Percentiles rank a stretch among this genome's conserved stretches.
phyloP scores from a whole-genome alignment of 1,140 invertebrate species.

The Bombus sibiricus region DNA sequence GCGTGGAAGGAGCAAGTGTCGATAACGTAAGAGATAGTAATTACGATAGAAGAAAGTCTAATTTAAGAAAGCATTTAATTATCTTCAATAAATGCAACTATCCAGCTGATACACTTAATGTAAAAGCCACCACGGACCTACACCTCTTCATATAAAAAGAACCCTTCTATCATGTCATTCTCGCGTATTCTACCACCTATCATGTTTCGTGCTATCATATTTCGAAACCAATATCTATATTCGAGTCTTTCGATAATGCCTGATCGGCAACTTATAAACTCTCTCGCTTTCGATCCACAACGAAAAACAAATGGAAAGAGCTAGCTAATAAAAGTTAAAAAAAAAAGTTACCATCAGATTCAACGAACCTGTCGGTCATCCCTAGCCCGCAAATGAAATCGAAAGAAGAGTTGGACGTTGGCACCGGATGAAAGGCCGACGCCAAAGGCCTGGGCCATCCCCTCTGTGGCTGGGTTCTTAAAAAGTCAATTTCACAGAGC shows the following conservation, averaged over 20 bases:
- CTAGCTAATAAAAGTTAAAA: neutral
- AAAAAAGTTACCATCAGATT: no score
- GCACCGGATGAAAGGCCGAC: slow-evolving; percentile 1
- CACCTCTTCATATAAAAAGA: neutral
- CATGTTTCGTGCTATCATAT: neutral
- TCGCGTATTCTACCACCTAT: neutral
- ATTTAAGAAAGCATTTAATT: neutral
- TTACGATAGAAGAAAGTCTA: neutral
- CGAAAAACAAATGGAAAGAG: neutral
- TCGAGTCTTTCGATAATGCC: neutral
- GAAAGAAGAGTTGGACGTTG: neutral
- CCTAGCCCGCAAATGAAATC: neutral
- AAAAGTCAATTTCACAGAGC: slow-evolving; percentile 44
- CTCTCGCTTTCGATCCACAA: no score
- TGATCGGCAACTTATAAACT: neutral
- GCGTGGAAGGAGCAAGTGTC: neutral
- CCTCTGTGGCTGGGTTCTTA: slow-evolving; percentile 6
- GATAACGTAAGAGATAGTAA: neutral
- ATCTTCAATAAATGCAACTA: neutral
- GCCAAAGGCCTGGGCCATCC: slow-evolving; percentile 6
- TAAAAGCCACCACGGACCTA: neutral
- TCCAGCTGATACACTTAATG: neutral
- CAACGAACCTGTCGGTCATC: neutral
- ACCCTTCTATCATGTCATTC: no score
- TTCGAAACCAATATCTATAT: neutral